Conservation (phyloP, 2,888 invertebrate species). For the Microdon myrmicae region DNA sequence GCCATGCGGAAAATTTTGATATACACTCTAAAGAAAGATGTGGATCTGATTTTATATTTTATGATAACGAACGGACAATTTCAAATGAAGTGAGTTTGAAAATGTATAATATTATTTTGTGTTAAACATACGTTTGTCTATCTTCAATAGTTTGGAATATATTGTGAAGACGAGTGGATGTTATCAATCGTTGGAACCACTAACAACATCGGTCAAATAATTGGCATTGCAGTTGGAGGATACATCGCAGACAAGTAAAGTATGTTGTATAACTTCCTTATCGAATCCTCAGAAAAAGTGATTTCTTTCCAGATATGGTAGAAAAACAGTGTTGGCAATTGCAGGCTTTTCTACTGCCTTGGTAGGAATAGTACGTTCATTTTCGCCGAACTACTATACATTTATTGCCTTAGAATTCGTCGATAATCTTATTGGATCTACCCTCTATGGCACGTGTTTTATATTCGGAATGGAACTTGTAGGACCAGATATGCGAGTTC, state of each 20-base stretch:
- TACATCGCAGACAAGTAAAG: conserved; percentile 74
- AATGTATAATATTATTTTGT: background rate
- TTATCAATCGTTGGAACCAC: conserved; percentile 78
- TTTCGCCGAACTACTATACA: conserved; percentile 76
- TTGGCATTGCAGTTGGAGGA: conserved; percentile 75
- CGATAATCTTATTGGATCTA: conserved; percentile 76
- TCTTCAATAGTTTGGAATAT: conserved; percentile 60
- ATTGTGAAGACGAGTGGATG: conserved; percentile 72
- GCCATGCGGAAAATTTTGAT: conserved; percentile 66
- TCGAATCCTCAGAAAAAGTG: background rate
- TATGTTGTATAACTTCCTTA: background rate
- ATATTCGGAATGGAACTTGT: conserved; percentile 82
- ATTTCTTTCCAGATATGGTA: conserved; percentile 67
- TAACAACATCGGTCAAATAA: conserved; percentile 78
- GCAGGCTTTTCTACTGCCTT: conserved; percentile 71
- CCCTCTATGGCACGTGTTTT: conserved; percentile 78
- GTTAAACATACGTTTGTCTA: background rate
- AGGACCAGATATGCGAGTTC: conserved; percentile 77
- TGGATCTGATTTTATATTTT: conserved; percentile 69
- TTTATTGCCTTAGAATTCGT: conserved; percentile 78
- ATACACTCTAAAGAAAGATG: conserved; percentile 66
- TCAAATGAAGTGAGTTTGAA: conserved; percentile 73
- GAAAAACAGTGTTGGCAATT: conserved; percentile 71
- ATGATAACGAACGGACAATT: conserved; percentile 71
- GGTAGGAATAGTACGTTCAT: conserved; percentile 75